These are phyloP conservation scores for Troilus luridus DNA, from an alignment of 2,888 invertebrate genomes.

Conservation along the genomic window DNA sequence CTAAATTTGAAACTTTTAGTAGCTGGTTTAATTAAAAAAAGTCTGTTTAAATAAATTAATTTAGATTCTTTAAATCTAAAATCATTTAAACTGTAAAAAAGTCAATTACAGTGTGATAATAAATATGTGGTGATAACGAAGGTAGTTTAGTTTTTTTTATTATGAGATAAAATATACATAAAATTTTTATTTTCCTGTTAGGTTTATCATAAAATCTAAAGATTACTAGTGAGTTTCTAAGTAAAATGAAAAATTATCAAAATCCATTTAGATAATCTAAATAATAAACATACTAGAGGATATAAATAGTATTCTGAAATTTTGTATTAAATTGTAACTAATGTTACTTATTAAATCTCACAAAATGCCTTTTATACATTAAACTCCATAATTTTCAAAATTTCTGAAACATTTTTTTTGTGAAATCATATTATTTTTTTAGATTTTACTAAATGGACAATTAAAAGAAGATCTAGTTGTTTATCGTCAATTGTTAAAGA, in stretches of 20 bases:
- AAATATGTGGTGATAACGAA: not conserved
- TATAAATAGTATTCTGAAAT: not conserved
- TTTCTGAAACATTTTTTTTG: not conserved
- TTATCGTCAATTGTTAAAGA: too few species aligned
- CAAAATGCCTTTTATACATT: not conserved
- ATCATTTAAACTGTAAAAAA: not conserved
- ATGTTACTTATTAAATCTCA: not conserved
- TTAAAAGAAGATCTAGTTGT: not conserved
- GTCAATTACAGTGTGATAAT: not conserved
- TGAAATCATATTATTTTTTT: too few species aligned
- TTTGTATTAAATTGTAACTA: not conserved
- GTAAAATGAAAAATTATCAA: not conserved
- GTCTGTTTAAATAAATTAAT: not conserved
- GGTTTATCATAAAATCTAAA: slow-evolving; percentile 7
- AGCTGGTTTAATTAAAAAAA: too few species aligned
- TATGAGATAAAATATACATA: not conserved
- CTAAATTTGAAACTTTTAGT: not conserved
- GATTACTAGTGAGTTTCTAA: not conserved
- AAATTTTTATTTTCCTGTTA: not conserved
- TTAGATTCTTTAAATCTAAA: not conserved
- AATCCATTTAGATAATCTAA: slow-evolving; percentile 2
- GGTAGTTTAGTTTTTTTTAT: not conserved
- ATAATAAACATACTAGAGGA: not conserved
- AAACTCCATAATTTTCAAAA: not conserved
- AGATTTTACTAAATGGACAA: not conserved